Evolutionary conservation across 2,888 invertebrate genomes (phyloP), one percentile per base, ranked within the genome.

Genomic region (Blera fallax): DNA sequence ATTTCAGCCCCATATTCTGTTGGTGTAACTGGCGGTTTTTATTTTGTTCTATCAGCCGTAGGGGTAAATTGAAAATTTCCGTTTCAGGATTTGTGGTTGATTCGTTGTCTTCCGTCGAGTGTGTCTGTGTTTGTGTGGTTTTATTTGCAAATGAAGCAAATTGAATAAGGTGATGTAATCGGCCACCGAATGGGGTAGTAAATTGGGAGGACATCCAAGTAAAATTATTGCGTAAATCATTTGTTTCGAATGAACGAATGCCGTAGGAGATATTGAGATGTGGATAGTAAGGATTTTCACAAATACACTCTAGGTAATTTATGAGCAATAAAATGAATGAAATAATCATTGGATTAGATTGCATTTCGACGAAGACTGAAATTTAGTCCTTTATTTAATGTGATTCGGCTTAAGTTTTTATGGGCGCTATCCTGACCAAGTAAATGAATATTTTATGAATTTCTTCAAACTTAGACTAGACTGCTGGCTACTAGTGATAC

Each of bases 51-150:
- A 54, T 40, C 27, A 45, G 45, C 40, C 0, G 8, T 18, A 27
- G 45, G 69, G 24, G 50, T 58, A 72, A 72, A 72, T 78, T 64
- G 65, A 60, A 78, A 67, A 67, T 67, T 50, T 77, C 24, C 67
- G 45, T 45, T 80, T 52, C 8, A 40, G 18, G 43, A 52, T 74
- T 74, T 74, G 67, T 32, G 69, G 21, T 67, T 29, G 52, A 60
- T 43, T 69, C 29, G 54, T 54, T 27, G 70, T 52, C 27, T 48
- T 50, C 6, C 5, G 37, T 3, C 3, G 10, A 3, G 34, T 45
- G 14, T 21, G 45, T 8, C 5, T 27, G 18, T 5, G 14, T 14
- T 8, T 18, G 21, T 18, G 11, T 27, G 62, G 52, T 50, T 62
- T 60, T 69, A 32, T 43, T 54, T 54, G 40, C 24, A 54, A 40